phyloP scores from a whole-genome alignment of 2,888 invertebrate species.

The Pteria penguin region DNA sequence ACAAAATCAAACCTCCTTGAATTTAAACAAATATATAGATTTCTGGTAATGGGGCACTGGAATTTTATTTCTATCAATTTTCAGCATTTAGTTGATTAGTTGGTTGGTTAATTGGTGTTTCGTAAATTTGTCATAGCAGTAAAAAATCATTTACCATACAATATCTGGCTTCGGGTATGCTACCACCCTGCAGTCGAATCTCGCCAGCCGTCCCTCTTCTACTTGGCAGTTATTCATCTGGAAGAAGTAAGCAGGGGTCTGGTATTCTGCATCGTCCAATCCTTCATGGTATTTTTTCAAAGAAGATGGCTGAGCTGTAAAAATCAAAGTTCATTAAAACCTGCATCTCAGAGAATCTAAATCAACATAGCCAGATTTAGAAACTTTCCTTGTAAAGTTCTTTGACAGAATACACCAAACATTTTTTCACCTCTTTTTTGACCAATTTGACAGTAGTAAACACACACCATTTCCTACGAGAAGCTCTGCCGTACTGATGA shows the following conservation, averaged over 20 bases:
- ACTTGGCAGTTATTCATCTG: conserved; percentile 73
- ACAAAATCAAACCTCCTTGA: too few relatives aligned
- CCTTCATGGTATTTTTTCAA: conserved; percentile 48
- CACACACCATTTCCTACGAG: conserved; percentile 82
- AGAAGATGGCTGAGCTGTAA: conserved; percentile 36
- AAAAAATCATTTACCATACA: conserved; percentile 67
- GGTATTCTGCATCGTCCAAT: conserved; percentile 58
- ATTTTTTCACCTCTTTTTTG: too few relatives aligned
- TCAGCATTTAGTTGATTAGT: too few relatives aligned
- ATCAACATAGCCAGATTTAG: too few relatives aligned
- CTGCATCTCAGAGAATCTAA: too few relatives aligned
- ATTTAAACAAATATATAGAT: too few relatives aligned
- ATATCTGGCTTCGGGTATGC: conserved; percentile 78
- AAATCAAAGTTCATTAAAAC: neutral
- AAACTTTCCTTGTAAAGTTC: too few relatives aligned
- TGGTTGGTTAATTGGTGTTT: too few relatives aligned
- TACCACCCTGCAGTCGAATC: conserved; percentile 76
- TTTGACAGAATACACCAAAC: too few relatives aligned
- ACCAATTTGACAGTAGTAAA: neutral
- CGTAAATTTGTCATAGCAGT: neutral
- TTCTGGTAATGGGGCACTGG: too few relatives aligned
- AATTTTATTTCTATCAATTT: too few relatives aligned
- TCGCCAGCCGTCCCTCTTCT: conserved; percentile 69
- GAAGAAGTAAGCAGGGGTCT: conserved; percentile 66
- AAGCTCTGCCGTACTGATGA: conserved; percentile 87